These are phyloP conservation scores for Arizona elegans DNA, from an alignment of 2,113 vertebrate species.

Conservation along the genomic window DNA sequence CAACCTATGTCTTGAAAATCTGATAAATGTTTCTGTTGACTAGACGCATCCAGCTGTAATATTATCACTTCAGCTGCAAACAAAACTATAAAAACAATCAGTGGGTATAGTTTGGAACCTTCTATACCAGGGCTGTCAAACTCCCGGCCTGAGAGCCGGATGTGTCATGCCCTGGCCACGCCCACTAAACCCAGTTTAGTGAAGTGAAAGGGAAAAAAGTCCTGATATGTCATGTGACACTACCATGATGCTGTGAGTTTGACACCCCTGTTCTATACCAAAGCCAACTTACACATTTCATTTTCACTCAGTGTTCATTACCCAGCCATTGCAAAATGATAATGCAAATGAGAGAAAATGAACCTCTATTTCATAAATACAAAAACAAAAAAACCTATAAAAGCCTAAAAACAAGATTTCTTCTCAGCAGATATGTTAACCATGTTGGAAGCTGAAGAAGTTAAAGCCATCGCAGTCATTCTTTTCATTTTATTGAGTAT, in stretches of 20 bases:
- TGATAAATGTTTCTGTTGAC: background rate
- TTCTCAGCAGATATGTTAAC: background rate
- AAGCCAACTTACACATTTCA: background rate
- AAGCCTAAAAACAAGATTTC: background rate
- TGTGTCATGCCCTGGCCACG: too few relatives aligned
- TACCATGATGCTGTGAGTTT: too few relatives aligned
- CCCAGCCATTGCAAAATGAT: background rate
- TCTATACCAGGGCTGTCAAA: background rate
- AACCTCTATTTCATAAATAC: background rate
- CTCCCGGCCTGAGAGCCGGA: fast-evolving
- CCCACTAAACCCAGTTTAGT: too few relatives aligned
- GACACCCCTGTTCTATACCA: background rate
- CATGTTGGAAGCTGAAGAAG: background rate
- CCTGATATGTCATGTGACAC: too few relatives aligned
- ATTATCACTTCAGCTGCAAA: background rate
- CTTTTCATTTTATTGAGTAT: background rate
- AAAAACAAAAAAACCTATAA: background rate
- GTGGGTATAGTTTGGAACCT: background rate
- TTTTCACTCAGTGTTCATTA: background rate
- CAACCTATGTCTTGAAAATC: background rate
- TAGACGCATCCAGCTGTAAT: background rate
- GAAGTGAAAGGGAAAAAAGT: too few relatives aligned
- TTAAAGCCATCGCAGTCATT: background rate
- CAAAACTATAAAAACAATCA: background rate
- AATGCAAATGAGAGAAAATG: background rate